Evolutionary conservation across 2,888 invertebrate species (phyloP), one percentile per base, ranked within the genome.

Genomic region (Bellardia pandia): DNA sequence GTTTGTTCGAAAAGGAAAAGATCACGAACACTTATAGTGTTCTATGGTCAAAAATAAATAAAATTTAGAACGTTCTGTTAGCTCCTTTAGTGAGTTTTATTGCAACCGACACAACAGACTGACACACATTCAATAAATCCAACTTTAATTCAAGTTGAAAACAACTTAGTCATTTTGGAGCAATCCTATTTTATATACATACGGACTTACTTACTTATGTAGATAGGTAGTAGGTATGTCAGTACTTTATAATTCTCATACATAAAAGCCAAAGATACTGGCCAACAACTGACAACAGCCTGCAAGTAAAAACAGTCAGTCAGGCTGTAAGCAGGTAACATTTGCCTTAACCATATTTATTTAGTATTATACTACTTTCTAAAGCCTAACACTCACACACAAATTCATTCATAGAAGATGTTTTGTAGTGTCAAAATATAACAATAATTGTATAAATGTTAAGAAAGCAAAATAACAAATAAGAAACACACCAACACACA

Each of bases 371-470:
- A 14, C 23, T 58, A 58, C 23, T 72, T 76, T 76, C 33, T n/a
- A 2, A 66, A 51, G 30, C 53, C 51, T 14, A 45, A 58, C 13
- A 53, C 62, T 53, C 53, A 60, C 40, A 40, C 16, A 58, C 16
- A 64, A 33, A 13, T 16, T 33, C 48, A 51, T 23, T 33, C 16
- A 51, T 6, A 75, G 14, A 23, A 42, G 33, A 53, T 40, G 14
- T 64, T 53, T 51, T 51, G 7, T 64, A 42, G 71, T 64, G 62
- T 72, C 51, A 80, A 80, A 80, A 51, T 80, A 42, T 64, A 80
- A 58, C 80, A 80, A 72, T 72, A 81, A 81, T 81, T 66, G 56
- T 81, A 58, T 56, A 56, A 74, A 81, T 74, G 23, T 74, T 64
- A 64, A 74, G 72, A 80, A 56, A 51, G 40, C 16, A 69, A 72